Percentiles rank a stretch among this genome's conserved stretches.
Evolutionary conservation across 2,113 vertebrate species (phyloP).

Genomic region (Calidris pygmaea): DNA sequence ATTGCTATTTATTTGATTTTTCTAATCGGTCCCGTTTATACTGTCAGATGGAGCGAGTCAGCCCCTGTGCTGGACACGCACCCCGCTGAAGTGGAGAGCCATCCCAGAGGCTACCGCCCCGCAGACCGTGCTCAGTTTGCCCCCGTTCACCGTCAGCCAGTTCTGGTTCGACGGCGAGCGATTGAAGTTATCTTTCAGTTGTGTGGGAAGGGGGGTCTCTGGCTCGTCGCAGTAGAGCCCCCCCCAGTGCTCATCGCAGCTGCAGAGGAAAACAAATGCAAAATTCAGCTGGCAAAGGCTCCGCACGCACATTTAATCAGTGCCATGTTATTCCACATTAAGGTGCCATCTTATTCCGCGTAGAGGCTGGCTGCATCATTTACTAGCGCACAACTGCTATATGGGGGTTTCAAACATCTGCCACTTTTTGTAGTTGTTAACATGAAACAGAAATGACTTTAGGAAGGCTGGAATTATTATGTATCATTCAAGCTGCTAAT

Average conservation of each 20-base stretch:
- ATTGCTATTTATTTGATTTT: not conserved
- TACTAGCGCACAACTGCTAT: not conserved
- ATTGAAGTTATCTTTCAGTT: constrained; percentile 98
- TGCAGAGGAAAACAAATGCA: constrained; percentile 60
- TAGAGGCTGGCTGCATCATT: not conserved
- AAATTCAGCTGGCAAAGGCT: not conserved
- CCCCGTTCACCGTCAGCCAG: constrained; percentile 92
- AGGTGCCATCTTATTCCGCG: not conserved
- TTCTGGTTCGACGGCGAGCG: constrained; percentile 87
- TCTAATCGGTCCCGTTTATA: not conserved
- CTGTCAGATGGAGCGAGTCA: not conserved
- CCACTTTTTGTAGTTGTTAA: not conserved
- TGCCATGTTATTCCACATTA: not conserved
- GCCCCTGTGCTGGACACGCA: constrained; percentile 45
- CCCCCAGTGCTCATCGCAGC: constrained; percentile 93
- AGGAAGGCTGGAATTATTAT: not conserved
- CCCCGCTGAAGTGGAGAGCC: constrained; percentile 96
- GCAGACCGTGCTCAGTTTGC: constrained; percentile 91
- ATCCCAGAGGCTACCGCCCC: constrained; percentile 94
- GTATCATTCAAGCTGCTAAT: not conserved
- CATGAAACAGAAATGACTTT: not conserved
- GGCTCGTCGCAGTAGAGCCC: constrained; percentile 93
- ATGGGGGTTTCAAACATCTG: not conserved
- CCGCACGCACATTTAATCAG: not conserved
- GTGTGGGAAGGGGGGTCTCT: constrained; percentile 82